A percentile compares a stretch with the other conserved stretches of the same genome.
Conservation (phyloP, 53 echinoderm and acorn worm species). For the Crossaster papposus region DNA sequence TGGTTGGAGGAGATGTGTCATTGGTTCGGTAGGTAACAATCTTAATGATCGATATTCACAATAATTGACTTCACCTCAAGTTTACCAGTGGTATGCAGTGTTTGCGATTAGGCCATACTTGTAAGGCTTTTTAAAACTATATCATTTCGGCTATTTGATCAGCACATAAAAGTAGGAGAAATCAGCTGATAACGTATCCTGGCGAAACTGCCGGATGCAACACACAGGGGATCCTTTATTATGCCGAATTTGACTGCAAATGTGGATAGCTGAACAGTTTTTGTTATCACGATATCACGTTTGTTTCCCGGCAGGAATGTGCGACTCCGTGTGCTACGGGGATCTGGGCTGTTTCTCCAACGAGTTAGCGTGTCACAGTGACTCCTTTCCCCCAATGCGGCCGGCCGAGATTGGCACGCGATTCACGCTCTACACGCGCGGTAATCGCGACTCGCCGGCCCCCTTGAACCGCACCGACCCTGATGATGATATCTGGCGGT, state of each 20-base stretch:
- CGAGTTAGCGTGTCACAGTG: conserved; percentile 68
- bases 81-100: too few species aligned
- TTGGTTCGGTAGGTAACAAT: conserved; percentile 72
- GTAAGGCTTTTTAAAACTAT: too few species aligned
- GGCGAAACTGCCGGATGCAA: too few species aligned
- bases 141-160: too few species aligned
- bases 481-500: neutral
- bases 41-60: neutral
- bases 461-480: conserved; percentile 15
- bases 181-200: too few species aligned
- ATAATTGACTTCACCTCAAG: too few species aligned
- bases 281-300: neutral
- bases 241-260: too few species aligned
- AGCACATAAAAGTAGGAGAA: too few species aligned
- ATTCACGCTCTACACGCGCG: conserved; percentile 74
- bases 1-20: conserved; percentile 75
- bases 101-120: too few species aligned
- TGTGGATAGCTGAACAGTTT: too few species aligned
- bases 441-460: conserved; percentile 2
- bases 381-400: conserved; percentile 83
- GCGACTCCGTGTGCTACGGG: conserved; percentile 67
- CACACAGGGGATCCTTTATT: too few species aligned
- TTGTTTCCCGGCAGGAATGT: conserved; percentile 6
- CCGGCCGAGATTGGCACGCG: conserved; percentile 76
- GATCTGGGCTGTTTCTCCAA: conserved; percentile 89